Conservation (phyloP, 64 coral and sea anemone species). For the Montipora capricornis region DNA sequence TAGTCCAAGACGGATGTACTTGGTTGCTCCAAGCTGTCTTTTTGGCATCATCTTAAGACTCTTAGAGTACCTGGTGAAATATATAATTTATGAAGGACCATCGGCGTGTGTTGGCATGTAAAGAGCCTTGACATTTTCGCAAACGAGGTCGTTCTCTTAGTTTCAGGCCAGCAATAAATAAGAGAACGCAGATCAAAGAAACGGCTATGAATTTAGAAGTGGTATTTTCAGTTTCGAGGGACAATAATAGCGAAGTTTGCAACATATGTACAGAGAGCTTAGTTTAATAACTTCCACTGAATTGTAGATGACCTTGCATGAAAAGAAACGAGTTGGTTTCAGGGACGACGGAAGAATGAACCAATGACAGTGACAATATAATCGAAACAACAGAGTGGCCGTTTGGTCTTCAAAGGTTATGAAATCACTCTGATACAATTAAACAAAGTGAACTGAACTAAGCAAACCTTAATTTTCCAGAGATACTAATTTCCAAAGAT, state of each 20-base stretch:
- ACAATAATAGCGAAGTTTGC: background rate
- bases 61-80: background rate
- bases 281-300: background rate
- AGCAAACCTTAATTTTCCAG: conserved; percentile 20
- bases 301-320: too few relatives aligned
- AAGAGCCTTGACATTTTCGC: background rate
- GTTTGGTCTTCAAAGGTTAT: too few relatives aligned
- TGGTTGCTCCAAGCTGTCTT: conserved; percentile 24
- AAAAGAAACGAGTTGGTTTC: too few relatives aligned
- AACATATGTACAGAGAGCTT: background rate
- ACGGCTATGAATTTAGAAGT: too few relatives aligned
- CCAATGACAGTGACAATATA: too few relatives aligned
- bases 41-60: background rate
- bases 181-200: too few relatives aligned
- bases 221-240: too few relatives aligned
- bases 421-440: too few relatives aligned
- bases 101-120: background rate
- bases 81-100: background rate
- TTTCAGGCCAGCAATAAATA: background rate
- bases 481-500: background rate
- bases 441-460: background rate
- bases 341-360: too few relatives aligned
- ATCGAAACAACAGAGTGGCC: too few relatives aligned
- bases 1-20: background rate
- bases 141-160: background rate